phyloP scores from a whole-genome alignment of 2,797 vertebrate genomes.

The Sylvia borin region DNA sequence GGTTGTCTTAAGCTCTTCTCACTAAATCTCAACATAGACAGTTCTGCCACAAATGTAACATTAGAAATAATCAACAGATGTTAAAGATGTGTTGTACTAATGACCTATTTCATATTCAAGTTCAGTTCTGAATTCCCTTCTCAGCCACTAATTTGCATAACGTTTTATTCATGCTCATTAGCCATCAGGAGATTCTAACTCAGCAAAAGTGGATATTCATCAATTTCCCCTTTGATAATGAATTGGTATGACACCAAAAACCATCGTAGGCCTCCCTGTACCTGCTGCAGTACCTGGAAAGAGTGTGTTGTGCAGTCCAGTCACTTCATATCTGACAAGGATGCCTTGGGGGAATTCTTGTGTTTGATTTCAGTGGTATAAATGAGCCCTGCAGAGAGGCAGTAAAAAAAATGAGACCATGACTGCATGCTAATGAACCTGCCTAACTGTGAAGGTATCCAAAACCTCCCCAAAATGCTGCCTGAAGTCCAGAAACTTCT shows the following conservation, averaged over 20 bases:
- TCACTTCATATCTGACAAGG: constrained; percentile 19
- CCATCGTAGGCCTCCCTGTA: not conserved
- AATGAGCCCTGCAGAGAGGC: constrained; percentile 60
- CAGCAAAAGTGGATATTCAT: constrained; percentile 53
- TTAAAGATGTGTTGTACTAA: constrained; percentile 8
- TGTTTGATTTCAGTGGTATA: constrained; percentile 55
- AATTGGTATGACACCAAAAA: not conserved
- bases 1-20: not conserved
- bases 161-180: constrained; percentile 25
- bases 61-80: constrained; percentile 46
- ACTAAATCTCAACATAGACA: not conserved
- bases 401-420: constrained; percentile 34
- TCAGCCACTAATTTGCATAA: constrained; percentile 34
- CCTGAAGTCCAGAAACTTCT: not conserved
- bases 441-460: not conserved
- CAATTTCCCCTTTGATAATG: constrained; percentile 41
- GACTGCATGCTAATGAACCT: constrained; percentile 17
- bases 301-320: not conserved
- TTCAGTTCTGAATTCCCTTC: constrained; percentile 44
- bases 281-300: constrained; percentile 36
- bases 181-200: constrained; percentile 42
- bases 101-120: constrained; percentile 51
- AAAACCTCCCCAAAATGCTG: not conserved
- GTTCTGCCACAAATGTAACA: not conserved
- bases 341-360: constrained; percentile 35